Evolutionary conservation across 2,888 invertebrate species (phyloP).

Genomic region (Ectemnius lituratus): DNA sequence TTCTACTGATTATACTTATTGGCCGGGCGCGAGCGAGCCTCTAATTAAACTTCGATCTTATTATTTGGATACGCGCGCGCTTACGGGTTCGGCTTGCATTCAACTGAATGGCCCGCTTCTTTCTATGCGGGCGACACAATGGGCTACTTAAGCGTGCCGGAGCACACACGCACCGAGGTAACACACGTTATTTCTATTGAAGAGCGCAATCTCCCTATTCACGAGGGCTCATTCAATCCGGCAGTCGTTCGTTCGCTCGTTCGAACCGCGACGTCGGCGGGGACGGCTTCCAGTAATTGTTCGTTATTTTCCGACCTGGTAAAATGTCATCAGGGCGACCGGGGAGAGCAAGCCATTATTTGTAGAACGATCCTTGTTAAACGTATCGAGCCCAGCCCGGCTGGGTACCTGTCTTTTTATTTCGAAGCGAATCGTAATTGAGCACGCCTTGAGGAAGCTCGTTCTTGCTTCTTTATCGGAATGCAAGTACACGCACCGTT

Average conservation of each 20-base stretch:
- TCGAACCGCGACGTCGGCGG: not conserved
- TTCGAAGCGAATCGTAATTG: constrained; percentile 61
- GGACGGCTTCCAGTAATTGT: not conserved
- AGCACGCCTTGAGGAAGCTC: constrained; percentile 35
- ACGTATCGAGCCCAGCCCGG: constrained; percentile 17
- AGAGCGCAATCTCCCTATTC: constrained; percentile 7
- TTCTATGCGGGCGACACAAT: constrained; percentile 13
- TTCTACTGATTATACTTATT: not conserved
- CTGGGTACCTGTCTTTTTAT: constrained; percentile 20
- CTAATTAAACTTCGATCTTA: constrained; percentile 51
- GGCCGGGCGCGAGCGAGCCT: constrained; percentile 22
- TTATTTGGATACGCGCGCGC: constrained; percentile 39
- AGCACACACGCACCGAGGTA: constrained; percentile 26
- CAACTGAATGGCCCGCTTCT: not conserved
- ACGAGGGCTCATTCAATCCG: not conserved
- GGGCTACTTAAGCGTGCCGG: constrained; percentile 47
- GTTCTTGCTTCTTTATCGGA: constrained; percentile 29
- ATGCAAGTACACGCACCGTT: not conserved
- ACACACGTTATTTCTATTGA: not conserved
- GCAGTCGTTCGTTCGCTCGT: too few species aligned
- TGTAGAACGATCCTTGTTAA: constrained; percentile 20
- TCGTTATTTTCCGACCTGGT: constrained; percentile 5
- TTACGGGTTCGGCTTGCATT: constrained; percentile 25
- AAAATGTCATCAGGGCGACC: not conserved
- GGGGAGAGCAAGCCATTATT: constrained; percentile 6